Evolutionary conservation across 1,140 invertebrate genomes (phyloP), one percentile per base, ranked within the genome.

Genomic region (Drosophila seguyi): DNA sequence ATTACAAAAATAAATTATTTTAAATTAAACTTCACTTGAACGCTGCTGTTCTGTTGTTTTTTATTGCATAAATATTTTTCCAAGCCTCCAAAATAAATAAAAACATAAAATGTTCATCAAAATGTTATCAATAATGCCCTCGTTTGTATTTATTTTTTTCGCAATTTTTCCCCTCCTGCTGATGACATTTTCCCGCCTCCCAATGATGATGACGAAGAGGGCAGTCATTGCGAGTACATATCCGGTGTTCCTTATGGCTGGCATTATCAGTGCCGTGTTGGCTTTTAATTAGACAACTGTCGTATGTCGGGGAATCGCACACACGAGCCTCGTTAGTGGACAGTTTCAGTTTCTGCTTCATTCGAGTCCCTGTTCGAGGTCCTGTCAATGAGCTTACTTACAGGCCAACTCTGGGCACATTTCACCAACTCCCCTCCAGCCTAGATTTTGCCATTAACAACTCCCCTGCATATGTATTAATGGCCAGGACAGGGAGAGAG

Each of bases 221-320:
- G 22, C 29, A 61, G 27, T 38, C 61, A 59, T 50, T 79, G 36
- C 27, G 20, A 31, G 34, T 34, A 39, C 25, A 66, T 44, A 45
- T 77, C 59, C 75, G 66, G 79, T 55, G 52, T 73, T 81, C 66
- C 61, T 65, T 44, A 25, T 56, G 80, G 61, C 66, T 41, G 55
- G 39, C 55, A 61, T 77, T 75, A 65, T 75, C 69, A 50, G 57
- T 75, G 39, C 44, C 65, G 63, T 65, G 81, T 84, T 80, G 78
- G 76, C 76, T 73, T 84, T 84, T 84, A 84, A 84, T 84, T 80
- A 84, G 81, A 84, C 76, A 63, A 59, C 68, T 75, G 67, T 68
- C 25, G 56, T 41, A 47, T 41, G 75, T 31, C 29, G 16, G n/a
- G 34, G 38, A 42, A 44, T 61, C 41, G 53, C 52, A 48, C 79